These are phyloP conservation scores for Rhingia campestris DNA, from an alignment of 2,888 invertebrate genomes.

Conservation along the genomic window DNA sequence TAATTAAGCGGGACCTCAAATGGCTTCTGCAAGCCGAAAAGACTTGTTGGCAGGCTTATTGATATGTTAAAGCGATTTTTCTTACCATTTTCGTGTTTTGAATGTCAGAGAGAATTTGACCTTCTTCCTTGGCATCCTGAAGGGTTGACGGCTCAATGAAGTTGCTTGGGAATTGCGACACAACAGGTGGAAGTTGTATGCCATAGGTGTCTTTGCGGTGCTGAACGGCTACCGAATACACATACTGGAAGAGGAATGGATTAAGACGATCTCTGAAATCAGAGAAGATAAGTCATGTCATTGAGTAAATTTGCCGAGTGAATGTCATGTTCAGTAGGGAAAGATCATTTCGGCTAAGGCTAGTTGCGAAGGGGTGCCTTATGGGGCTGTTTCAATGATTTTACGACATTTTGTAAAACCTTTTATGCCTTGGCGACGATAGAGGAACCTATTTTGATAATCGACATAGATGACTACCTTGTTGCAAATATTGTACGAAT, in stretches of 20 bases:
- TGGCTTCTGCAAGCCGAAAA: slow-evolving; percentile 76
- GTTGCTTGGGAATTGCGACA: slow-evolving; percentile 90
- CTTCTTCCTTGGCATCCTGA: slow-evolving; percentile 86
- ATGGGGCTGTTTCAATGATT: too few relatives aligned
- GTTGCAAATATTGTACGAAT: too few relatives aligned
- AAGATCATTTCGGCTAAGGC: too few relatives aligned
- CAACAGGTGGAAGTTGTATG: slow-evolving; percentile 87
- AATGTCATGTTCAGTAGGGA: too few relatives aligned
- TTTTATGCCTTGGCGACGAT: too few relatives aligned
- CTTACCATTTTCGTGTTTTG: slow-evolving; percentile 80
- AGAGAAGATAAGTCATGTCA: too few relatives aligned
- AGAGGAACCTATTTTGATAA: too few relatives aligned
- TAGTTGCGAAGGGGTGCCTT: too few relatives aligned
- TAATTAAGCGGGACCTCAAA: slow-evolving; percentile 87
- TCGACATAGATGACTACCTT: too few relatives aligned
- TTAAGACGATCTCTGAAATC: slow-evolving; percentile 86
- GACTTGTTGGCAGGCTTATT: not conserved
- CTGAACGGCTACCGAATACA: slow-evolving; percentile 88
- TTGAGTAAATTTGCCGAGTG: too few relatives aligned
- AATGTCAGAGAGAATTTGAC: slow-evolving; percentile 83
- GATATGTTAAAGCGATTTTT: slow-evolving; percentile 54
- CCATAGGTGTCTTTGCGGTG: slow-evolving; percentile 81
- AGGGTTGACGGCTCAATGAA: slow-evolving; percentile 89
- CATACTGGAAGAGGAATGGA: slow-evolving; percentile 89
- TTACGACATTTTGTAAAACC: too few relatives aligned